Base-by-base conservation (phyloP, 1,140 invertebrate genomes). In the Lamellibrachia luymesi region DNA sequence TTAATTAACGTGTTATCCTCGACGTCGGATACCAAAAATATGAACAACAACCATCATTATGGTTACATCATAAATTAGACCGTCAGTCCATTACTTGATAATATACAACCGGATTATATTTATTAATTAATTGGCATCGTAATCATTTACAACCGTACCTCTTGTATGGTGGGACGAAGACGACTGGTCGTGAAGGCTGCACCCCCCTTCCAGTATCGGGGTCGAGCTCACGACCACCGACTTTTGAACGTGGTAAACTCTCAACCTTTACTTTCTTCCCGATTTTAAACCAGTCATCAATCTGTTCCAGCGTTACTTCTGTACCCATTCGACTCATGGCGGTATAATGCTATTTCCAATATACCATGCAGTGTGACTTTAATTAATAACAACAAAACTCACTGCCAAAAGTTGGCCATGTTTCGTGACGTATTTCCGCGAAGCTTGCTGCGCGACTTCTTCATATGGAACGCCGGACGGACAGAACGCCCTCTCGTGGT, bases 201-300 rank as follows among this genome's bases (percentile, higher is more conserved):
- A 80, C 64, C 2, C 64, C 64, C 4, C 89, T 51, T n/a, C 91
- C 93, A 56, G 95, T 95, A 27, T 51, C 92, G n/a, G 94, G 94
- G 80, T 95, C 94, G 22, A 95, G 92, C 52, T 92, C 92, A 49
- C 94, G 92, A 4, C 95, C 95, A 51, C 94, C 94, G 38, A 94
- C 93, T 90, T 93, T 94, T 27, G 94, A 94, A 92, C 94, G 94
- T 38, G 94, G 94, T 50, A 95, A 93, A 2, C 94, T 93, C 80
- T 93, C 80, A 89, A 89, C 89, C 52, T 92, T 38, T 8, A 92
- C 80, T 90, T 94, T 94, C 50, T 95, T 95, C 25, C 95, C 95
- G 91, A 95, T 95, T 50, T 93, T 94, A 93, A 95, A 95, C 95
- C 95, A 95, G n/a, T 95, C 95, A 93, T 95, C 95, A 93, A 95